Percentiles rank a stretch among this genome's conserved stretches.
phyloP scores from a whole-genome alignment of 2,797 vertebrate species.

The Orientallactaga sibirica region DNA sequence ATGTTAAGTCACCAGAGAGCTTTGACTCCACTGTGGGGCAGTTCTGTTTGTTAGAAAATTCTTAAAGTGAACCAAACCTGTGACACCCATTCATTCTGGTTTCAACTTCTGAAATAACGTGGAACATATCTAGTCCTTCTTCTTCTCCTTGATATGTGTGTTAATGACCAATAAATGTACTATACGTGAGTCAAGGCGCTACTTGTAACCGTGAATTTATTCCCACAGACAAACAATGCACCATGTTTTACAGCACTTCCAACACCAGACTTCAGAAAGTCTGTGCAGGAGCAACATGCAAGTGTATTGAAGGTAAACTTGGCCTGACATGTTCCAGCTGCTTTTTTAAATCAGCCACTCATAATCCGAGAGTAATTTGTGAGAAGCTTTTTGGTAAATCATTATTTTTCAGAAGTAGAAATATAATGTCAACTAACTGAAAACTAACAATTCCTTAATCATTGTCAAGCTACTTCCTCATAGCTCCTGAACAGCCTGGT shows the following conservation, averaged over 20 bases:
- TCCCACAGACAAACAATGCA: conserved; percentile 91
- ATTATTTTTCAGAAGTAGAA: conserved; percentile 42
- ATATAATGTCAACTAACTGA: background rate
- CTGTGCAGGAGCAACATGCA: conserved; percentile 92
- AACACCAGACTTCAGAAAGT: conserved; percentile 90
- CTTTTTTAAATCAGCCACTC: background rate
- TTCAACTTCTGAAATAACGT: conserved; percentile 55
- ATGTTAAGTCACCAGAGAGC: background rate
- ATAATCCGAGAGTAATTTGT: background rate
- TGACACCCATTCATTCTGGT: conserved; percentile 28
- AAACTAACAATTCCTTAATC: background rate
- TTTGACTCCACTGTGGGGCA: background rate
- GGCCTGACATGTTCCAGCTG: background rate
- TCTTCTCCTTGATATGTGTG: background rate
- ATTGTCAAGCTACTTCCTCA: background rate
- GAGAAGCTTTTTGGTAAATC: background rate
- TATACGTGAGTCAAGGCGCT: background rate
- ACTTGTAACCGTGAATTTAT: conserved; percentile 44
- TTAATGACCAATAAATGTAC: background rate
- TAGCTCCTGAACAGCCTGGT: background rate
- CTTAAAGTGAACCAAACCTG: conserved; percentile 3
- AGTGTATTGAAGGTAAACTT: conserved; percentile 95
- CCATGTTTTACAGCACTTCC: conserved; percentile 89
- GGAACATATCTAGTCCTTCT: background rate
- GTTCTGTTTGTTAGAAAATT: conserved; percentile 53